phyloP scores from a whole-genome alignment of 2,113 vertebrate species.

The Osmerus eperlanus region DNA sequence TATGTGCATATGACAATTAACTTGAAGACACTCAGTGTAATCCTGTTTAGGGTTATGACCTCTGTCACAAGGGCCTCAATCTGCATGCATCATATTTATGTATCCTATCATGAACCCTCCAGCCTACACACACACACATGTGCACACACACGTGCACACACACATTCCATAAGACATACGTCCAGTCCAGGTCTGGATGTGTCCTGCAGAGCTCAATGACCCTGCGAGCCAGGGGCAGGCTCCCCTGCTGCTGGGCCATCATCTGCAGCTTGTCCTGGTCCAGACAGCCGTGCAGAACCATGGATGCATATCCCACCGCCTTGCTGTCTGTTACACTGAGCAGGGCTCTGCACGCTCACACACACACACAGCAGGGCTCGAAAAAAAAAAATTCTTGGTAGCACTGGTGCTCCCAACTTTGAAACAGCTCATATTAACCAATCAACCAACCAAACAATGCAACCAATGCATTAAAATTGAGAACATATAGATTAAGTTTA shows the following conservation, averaged over 20 bases:
- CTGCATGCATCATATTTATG: too few species aligned
- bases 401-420: background rate
- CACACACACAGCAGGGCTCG: background rate
- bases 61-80: too few species aligned
- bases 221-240: conserved; percentile 70
- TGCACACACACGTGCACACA: background rate
- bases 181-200: conserved; percentile 85
- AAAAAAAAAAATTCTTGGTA: too few species aligned
- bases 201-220: conserved; percentile 79
- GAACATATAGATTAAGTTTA: too few species aligned
- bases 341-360: conserved; percentile 64
- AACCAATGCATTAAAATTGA: too few species aligned
- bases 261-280: conserved; percentile 75
- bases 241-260: conserved; percentile 60
- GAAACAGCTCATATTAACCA: background rate
- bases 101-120: background rate
- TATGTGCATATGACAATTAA: too few species aligned
- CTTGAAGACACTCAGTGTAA: too few species aligned
- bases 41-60: too few species aligned
- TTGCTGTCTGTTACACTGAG: conserved; percentile 80
- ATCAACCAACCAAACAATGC: too few species aligned
- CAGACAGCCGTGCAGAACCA: conserved; percentile 89
- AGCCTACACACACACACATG: background rate
- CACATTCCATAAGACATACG: conserved; percentile 67
- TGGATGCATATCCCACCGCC: conserved; percentile 77